A percentile compares a stretch with the other conserved stretches of the same genome.
Evolutionary conservation across 2,113 vertebrate genomes (phyloP).

Genomic region (Benitochromis conjunctus): DNA sequence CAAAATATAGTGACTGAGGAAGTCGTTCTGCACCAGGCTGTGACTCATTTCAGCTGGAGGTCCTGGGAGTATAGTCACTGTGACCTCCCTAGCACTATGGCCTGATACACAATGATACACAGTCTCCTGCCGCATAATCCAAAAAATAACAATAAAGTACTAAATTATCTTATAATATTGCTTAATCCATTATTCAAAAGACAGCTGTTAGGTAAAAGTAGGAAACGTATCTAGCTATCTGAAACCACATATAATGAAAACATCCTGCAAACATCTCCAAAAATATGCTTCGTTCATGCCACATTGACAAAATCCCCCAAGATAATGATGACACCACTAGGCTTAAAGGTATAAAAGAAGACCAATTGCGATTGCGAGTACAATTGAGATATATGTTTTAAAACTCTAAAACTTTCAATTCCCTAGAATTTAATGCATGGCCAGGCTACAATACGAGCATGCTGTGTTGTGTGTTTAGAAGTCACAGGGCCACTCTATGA

Average conservation of each 20-base stretch:
- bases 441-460: neutral
- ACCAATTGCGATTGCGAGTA: neutral
- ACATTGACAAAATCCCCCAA: neutral
- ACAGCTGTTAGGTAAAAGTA: neutral
- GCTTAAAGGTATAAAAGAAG: fast-evolving
- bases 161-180: neutral
- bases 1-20: neutral
- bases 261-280: neutral
- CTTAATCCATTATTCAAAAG: neutral
- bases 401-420: neutral
- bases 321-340: too few species aligned
- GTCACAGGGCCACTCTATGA: neutral
- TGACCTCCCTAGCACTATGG: neutral
- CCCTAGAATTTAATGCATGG: neutral
- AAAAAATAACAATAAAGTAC: neutral
- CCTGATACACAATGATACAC: neutral
- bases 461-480: neutral
- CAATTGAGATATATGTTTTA: neutral
- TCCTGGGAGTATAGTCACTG: neutral
- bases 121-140: neutral
- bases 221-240: neutral
- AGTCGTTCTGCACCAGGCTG: neutral
- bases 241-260: neutral
- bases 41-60: neutral
- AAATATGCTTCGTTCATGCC: neutral